Evolutionary conservation across 2,113 vertebrate species (phyloP).

Genomic region (Rutilus rutilus): DNA sequence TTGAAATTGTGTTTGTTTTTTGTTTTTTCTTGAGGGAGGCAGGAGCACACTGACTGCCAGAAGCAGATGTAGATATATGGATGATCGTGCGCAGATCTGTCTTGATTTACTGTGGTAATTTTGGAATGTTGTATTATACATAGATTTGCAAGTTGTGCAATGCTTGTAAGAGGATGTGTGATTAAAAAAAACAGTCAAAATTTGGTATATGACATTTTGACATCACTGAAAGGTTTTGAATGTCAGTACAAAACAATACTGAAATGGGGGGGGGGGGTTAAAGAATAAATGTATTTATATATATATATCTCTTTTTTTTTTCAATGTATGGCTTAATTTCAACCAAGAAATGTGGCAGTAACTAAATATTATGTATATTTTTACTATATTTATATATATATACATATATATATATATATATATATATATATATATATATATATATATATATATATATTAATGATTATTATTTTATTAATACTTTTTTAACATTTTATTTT

Average conservation of each 20-base stretch:
- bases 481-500: not conserved
- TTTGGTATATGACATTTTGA: not conserved
- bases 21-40: not conserved
- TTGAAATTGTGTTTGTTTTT: not conserved
- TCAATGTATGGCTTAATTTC: not conserved
- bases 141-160: not conserved
- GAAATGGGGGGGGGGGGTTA: no score
- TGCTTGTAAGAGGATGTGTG: not conserved
- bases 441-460: no score
- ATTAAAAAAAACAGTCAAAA: not conserved
- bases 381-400: no score
- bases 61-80: conserved; percentile 4
- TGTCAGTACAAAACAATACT: not conserved
- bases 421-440: no score
- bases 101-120: conserved; percentile 11
- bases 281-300: no score
- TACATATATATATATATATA: no score
- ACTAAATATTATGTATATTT: not conserved
- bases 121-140: not conserved
- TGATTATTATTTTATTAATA: not conserved
- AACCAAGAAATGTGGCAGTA: not conserved
- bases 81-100: not conserved
- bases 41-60: not conserved
- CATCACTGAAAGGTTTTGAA: not conserved
- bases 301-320: not conserved